Conservation (phyloP, 2,888 invertebrate genomes). For the Drosophila kuntzei region DNA sequence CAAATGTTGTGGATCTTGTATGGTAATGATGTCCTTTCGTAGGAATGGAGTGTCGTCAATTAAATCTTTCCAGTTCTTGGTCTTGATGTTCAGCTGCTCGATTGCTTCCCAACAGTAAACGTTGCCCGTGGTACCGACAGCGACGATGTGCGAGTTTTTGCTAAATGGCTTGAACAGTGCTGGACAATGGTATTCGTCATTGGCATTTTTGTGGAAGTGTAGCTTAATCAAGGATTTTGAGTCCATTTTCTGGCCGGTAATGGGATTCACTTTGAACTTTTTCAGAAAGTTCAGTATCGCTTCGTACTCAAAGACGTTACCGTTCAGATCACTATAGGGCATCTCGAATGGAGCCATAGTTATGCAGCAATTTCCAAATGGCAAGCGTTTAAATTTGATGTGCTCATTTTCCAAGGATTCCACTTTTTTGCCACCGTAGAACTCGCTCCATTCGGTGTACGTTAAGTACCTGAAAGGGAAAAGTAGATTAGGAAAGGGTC, state of each 20-base stretch:
- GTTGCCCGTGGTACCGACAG: conserved; percentile 96
- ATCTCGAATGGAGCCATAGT: conserved; percentile 96
- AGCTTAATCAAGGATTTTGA: conserved; percentile 93
- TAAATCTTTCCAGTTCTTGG: conserved; percentile 97
- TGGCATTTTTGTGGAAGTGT: conserved; percentile 93
- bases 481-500: rapidly evolving
- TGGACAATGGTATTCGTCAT: conserved; percentile 95
- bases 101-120: conserved; percentile 98
- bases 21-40: conserved; percentile 94
- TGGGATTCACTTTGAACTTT: conserved; percentile 96
- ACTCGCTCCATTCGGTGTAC: conserved; percentile 88
- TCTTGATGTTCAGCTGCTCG: conserved; percentile 97
- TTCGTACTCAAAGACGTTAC: conserved; percentile 96
- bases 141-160: conserved; percentile 97
- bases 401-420: conserved; percentile 90
- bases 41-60: conserved; percentile 95
- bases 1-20: conserved; percentile 96
- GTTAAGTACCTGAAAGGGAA: conserved; percentile 80
- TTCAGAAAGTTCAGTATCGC: conserved; percentile 94
- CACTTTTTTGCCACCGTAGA: conserved; percentile 94
- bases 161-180: conserved; percentile 96
- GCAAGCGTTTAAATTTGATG: conserved; percentile 94
- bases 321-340: conserved; percentile 95
- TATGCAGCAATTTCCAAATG: conserved; percentile 96
- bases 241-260: conserved; percentile 95